These are phyloP conservation scores for Potamilus streckersoni DNA, from an alignment of 1,140 invertebrate species.

Conservation along the genomic window DNA sequence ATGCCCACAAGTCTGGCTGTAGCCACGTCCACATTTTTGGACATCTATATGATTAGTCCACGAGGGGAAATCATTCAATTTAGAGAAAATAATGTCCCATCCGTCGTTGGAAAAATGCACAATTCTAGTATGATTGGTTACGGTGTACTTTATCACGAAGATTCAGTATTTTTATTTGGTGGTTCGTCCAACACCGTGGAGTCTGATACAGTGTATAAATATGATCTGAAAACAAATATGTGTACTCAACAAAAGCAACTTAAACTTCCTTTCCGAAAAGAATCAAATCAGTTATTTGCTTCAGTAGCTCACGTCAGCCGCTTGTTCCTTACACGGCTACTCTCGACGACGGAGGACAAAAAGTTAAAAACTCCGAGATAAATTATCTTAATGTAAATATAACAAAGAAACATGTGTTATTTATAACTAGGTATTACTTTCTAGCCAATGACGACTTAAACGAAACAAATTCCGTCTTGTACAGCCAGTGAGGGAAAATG, in stretches of 20 bases:
- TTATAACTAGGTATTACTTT: no score
- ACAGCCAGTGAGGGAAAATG: no score
- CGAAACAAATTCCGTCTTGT: no score
- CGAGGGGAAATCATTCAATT: conserved; percentile 25
- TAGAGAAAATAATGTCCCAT: conserved; percentile 15
- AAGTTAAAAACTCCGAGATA: no score
- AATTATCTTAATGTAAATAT: no score
- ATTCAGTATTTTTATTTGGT: conserved; percentile 19
- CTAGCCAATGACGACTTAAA: no score
- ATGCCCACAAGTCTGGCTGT: conserved; percentile 18
- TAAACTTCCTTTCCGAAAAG: conserved; percentile 21
- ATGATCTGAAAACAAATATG: conserved; percentile 15
- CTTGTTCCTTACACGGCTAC: conserved; percentile 3
- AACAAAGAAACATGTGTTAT: no score
- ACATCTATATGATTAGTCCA: conserved; percentile 23
- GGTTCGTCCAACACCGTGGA: conserved; percentile 15
- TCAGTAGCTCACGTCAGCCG: conserved; percentile 12
- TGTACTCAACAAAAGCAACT: background rate
- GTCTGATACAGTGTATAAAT: conserved; percentile 17
- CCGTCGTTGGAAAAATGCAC: conserved; percentile 5
- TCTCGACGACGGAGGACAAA: no score
- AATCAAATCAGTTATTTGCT: conserved; percentile 18
- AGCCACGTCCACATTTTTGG: conserved; percentile 11
- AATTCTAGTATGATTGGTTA: conserved; percentile 14
- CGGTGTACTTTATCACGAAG: conserved; percentile 12